Conservation (phyloP, 2,888 invertebrate genomes). For the Drosophila kanekoi region DNA sequence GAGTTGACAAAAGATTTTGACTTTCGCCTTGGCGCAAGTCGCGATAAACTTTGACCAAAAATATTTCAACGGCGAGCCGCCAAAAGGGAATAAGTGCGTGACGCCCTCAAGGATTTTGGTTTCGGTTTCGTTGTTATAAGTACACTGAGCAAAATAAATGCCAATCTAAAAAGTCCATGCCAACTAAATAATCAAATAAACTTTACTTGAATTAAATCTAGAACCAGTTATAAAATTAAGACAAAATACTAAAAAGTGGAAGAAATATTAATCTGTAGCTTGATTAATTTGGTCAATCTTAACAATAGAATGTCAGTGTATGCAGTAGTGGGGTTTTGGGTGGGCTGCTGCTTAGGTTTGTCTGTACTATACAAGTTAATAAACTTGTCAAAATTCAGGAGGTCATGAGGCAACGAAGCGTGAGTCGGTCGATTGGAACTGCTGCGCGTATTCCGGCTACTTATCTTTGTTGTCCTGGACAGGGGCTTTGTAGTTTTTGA, state of each 20-base stretch:
- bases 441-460: constrained; percentile 23
- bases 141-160: constrained; percentile 28
- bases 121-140: constrained; percentile 44
- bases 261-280: no score
- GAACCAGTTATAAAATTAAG: not conserved
- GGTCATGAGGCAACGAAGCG: constrained; percentile 49
- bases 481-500: constrained; percentile 46
- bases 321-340: constrained; percentile 10
- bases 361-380: constrained; percentile 68
- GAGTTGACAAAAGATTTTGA: constrained; percentile 81
- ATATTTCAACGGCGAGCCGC: constrained; percentile 70
- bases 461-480: constrained; percentile 13
- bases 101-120: constrained; percentile 39
- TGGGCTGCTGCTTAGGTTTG: constrained; percentile 19
- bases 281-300: no score
- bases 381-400: constrained; percentile 71
- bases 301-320: constrained; percentile 28
- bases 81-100: constrained; percentile 25
- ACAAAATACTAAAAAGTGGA: not conserved
- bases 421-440: constrained; percentile 35
- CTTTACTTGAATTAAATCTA: not conserved
- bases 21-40: constrained; percentile 66
- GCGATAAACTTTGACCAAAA: constrained; percentile 79
- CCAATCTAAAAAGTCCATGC: not conserved
- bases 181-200: not conserved